Conservation (phyloP, 2,888 invertebrate species). For the Acrobasis suavella region DNA sequence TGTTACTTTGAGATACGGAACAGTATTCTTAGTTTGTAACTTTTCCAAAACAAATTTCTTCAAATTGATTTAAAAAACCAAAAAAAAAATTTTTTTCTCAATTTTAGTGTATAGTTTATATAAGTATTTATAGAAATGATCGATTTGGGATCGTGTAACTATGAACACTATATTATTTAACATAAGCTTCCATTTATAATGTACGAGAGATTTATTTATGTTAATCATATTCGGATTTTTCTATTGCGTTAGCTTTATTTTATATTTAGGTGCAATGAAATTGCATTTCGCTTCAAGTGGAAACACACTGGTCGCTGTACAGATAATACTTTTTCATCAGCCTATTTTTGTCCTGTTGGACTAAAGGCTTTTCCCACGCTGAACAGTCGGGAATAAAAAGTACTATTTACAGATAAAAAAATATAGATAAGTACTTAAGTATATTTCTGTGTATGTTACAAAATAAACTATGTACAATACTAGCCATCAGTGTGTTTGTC, state of each 20-base stretch:
- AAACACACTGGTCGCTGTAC: not conserved
- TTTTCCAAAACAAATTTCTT: not conserved
- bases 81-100: no score
- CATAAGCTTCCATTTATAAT: conserved; percentile 27
- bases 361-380: no score
- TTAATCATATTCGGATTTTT: conserved; percentile 2
- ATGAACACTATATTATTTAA: conserved; percentile 17
- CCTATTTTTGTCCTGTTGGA: no score
- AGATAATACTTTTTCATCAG: not conserved
- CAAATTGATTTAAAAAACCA: no score
- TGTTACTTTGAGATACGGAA: not conserved
- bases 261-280: not conserved
- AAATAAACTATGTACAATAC: no score
- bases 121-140: not conserved
- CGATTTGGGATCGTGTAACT: not conserved
- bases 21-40: not conserved
- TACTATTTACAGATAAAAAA: no score
- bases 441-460: no score
- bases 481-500: not conserved
- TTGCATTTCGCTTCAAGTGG: not conserved
- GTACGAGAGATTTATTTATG: conserved; percentile 23
- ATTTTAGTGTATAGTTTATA: no score
- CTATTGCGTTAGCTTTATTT: conserved; percentile 11
- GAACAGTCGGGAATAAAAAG: no score
- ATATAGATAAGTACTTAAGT: no score